Percentiles rank a stretch among this genome's conserved stretches.
phyloP scores from a whole-genome alignment of 2,797 vertebrate species.

The Potorous gilbertii region DNA sequence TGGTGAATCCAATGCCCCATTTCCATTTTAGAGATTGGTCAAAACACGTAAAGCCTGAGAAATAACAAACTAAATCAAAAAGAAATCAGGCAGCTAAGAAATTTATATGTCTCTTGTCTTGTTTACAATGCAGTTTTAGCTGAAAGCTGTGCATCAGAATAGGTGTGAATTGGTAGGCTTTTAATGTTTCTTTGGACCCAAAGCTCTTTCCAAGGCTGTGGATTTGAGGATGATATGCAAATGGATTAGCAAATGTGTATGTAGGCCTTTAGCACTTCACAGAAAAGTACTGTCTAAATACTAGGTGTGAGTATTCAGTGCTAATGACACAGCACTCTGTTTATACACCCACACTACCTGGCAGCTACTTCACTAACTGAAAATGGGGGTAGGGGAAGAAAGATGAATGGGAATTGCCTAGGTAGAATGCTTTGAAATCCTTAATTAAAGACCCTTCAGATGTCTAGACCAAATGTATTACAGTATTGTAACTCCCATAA shows the following conservation, averaged over 20 bases:
- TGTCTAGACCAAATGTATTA: conserved; percentile 55
- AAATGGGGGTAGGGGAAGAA: not conserved
- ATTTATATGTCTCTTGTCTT: not conserved
- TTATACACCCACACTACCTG: conserved; percentile 66
- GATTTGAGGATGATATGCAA: conserved; percentile 63
- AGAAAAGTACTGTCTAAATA: conserved; percentile 74
- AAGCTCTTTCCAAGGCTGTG: conserved; percentile 57
- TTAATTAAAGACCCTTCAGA: conserved; percentile 68
- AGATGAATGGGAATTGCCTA: conserved; percentile 70
- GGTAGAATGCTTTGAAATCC: conserved; percentile 62
- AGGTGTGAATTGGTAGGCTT: not conserved
- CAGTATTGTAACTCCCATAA: conserved; percentile 11
- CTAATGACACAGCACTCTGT: conserved; percentile 69
- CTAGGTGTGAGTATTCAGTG: conserved; percentile 62
- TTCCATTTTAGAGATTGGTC: not conserved
- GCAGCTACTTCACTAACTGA: conserved; percentile 50
- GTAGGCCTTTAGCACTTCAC: conserved; percentile 67
- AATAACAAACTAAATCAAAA: not conserved
- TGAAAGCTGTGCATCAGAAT: not conserved
- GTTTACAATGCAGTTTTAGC: not conserved
- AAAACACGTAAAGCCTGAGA: not conserved
- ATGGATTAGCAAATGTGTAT: conserved; percentile 66
- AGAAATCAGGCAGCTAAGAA: conserved; percentile 12
- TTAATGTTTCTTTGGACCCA: conserved; percentile 37
- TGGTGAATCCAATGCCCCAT: not conserved